Evolutionary conservation across 2,888 invertebrate species (phyloP).

Genomic region (Microctonus aethiopoides): DNA sequence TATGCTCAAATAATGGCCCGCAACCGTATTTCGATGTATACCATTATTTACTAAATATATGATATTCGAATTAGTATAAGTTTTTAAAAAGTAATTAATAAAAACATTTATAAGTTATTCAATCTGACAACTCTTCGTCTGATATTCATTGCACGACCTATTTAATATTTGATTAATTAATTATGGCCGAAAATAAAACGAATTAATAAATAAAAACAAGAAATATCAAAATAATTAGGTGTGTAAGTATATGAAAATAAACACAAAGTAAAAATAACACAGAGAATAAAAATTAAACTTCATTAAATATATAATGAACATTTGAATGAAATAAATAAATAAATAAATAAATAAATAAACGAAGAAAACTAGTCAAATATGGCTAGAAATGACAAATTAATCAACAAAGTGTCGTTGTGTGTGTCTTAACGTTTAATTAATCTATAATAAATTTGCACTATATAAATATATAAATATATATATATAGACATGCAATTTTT

Average conservation of each 20-base stretch:
- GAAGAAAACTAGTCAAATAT: background rate
- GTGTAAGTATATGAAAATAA: background rate
- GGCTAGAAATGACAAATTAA: background rate
- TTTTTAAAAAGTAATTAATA: conserved; percentile 30
- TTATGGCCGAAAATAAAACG: background rate
- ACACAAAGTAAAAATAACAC: background rate
- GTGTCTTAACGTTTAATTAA: background rate
- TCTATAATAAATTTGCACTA: background rate
- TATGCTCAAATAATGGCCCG: conserved; percentile 29
- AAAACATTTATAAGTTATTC: conserved; percentile 34
- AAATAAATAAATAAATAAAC: background rate
- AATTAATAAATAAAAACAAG: background rate
- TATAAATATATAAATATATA: background rate
- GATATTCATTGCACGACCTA: conserved; percentile 29
- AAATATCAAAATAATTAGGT: background rate
- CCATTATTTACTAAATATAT: conserved; percentile 36
- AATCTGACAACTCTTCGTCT: conserved; percentile 22
- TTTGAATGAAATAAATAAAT: background rate
- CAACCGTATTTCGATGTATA: conserved; percentile 31
- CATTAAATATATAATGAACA: background rate
- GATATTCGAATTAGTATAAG: conserved; percentile 35
- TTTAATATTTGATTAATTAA: background rate
- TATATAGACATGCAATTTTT: too few relatives aligned
- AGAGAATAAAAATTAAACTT: background rate
- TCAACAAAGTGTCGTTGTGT: conserved; percentile 3